Evolutionary conservation across 2,797 vertebrate species (phyloP).

Genomic region (Etheostoma perlongum): DNA sequence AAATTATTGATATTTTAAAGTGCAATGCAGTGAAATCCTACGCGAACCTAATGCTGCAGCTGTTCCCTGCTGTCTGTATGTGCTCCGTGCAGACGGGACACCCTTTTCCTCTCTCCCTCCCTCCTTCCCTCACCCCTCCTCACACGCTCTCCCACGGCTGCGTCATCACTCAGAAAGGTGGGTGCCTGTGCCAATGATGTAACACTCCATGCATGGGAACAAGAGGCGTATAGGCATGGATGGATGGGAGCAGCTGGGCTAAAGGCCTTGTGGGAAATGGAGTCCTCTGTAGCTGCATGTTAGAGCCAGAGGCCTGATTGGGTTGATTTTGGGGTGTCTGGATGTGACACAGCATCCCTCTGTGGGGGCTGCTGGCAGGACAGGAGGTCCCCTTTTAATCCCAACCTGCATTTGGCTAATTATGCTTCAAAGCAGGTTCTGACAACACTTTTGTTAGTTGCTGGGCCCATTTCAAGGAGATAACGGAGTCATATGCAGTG

Average conservation of each 20-base stretch:
- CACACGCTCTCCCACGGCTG: slow-evolving; percentile 70
- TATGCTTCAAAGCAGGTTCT: not conserved
- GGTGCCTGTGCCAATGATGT: slow-evolving; percentile 83
- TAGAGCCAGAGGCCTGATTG: not conserved
- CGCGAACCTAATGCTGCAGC: slow-evolving; percentile 83
- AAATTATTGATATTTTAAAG: slow-evolving; percentile 71
- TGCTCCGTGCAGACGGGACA: slow-evolving; percentile 88
- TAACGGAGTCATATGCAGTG: too few relatives aligned
- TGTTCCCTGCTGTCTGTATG: slow-evolving; percentile 90
- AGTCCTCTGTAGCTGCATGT: slow-evolving; percentile 40
- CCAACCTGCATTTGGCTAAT: not conserved
- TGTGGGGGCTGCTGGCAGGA: not conserved
- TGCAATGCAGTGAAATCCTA: slow-evolving; percentile 82
- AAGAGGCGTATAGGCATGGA: slow-evolving; percentile 50
- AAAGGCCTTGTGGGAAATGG: slow-evolving; percentile 62
- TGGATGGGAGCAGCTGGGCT: slow-evolving; percentile 45
- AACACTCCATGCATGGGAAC: slow-evolving; percentile 82
- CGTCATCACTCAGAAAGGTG: slow-evolving; percentile 82
- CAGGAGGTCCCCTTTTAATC: not conserved
- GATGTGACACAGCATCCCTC: slow-evolving; percentile 18
- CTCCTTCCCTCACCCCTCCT: slow-evolving; percentile 56
- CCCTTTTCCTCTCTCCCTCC: slow-evolving; percentile 62
- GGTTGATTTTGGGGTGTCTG: not conserved
- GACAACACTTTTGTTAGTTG: not conserved
- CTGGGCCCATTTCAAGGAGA: not conserved